Evolutionary conservation across 2,113 vertebrate genomes (phyloP).

Genomic region (Oncorhynchus clarkii): DNA sequence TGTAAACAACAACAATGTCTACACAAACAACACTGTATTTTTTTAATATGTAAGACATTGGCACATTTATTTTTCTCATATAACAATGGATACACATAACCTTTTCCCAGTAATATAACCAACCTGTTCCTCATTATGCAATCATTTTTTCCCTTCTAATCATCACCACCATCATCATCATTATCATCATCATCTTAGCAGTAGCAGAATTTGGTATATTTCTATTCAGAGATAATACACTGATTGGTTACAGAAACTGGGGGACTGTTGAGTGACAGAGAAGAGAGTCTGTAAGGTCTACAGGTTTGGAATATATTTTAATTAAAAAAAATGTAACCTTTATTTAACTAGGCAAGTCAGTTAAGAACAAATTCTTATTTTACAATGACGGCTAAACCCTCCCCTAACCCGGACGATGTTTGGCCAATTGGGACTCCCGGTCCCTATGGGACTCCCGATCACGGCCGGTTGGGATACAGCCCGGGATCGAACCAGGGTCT

Average conservation of each 20-base stretch:
- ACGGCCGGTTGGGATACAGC: not conserved
- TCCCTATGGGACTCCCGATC: too few species aligned
- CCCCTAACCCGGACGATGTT: too few species aligned
- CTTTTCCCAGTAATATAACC: not conserved
- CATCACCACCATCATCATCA: not conserved
- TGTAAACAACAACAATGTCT: not conserved
- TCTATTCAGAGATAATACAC: too few species aligned
- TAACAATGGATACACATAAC: not conserved
- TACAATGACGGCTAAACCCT: too few species aligned
- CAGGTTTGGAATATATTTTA: constrained; percentile 40
- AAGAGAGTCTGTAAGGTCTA: not conserved
- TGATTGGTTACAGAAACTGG: not conserved
- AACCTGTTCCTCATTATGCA: not conserved
- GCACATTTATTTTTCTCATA: too few species aligned
- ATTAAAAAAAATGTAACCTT: too few species aligned
- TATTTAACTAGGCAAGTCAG: too few species aligned
- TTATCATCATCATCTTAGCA: not conserved
- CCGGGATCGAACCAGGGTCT: not conserved
- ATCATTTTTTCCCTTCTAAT: not conserved
- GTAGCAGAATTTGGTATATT: too few species aligned
- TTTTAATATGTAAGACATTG: not conserved
- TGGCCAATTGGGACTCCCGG: too few species aligned
- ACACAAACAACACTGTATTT: not conserved
- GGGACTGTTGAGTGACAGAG: not conserved
- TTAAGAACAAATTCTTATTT: too few species aligned